Evolutionary conservation across 2,888 invertebrate genomes (phyloP), one percentile per base, ranked within the genome.

Genomic region (Papilio elwesi): DNA sequence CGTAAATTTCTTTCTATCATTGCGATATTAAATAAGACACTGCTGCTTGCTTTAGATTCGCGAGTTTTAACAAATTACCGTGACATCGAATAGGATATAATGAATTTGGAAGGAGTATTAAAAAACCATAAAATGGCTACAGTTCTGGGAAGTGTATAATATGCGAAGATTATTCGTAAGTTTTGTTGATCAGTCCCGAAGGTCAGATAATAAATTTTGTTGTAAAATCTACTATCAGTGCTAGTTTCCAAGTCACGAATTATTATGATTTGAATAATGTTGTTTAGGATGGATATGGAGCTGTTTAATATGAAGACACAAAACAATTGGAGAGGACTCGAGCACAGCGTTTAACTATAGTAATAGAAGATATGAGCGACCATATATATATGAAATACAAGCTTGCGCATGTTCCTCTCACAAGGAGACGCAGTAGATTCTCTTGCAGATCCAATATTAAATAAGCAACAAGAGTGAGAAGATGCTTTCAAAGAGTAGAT

Each of bases 401-500:
- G 13, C 6, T n/a, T 13, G 38, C 57, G 59, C 13, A 52, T 71
- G 59, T 51, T 62, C n/a, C 6, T 49, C 12, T 59, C n/a, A 57
- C 16, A 26, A 53, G 9, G 26, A 16, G 15, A 49, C 52, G 13
- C 38, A 51, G 52, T 13, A 43, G 15, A 26, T 52, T 36, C 69
- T 62, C 43, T 67, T 71, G 15, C 47, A 73, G 66, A 15, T 64
- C 47, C 53, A 57, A 64, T 70, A 73, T 49, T 36, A 66, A 73
- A 73, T 70, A 73, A 70, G 52, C 57, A 66, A 73, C 51, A 62
- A 66, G 70, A 66, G 70, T 66, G 59, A 73, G 69, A 64, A 74
- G 75, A 77, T 76, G 73, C 68, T 73, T 75, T 76, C 72, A 77
- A 77, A 75, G 78, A 59, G 75, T 72, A 79, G 81, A 81, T 82